Percentiles rank a stretch among this genome's conserved stretches.
These are phyloP conservation scores for Oncorhynchus tshawytscha DNA, from an alignment of 2,113 vertebrate species.

Conservation along the genomic window DNA sequence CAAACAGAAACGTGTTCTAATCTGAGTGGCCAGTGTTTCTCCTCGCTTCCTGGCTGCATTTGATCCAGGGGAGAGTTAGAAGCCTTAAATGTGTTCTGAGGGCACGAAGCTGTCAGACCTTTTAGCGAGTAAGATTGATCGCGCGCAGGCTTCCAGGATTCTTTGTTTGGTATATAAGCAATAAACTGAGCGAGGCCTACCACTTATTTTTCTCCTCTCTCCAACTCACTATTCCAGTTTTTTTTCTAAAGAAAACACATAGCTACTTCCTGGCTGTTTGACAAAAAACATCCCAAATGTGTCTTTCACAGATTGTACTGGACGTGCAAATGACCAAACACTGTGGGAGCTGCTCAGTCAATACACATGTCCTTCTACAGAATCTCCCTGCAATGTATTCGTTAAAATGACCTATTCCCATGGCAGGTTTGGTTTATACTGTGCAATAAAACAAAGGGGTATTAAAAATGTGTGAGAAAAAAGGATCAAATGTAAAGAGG, in stretches of 20 bases:
- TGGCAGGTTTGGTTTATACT: conserved; percentile 20
- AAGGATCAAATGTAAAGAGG: neutral
- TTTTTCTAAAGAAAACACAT: conserved; percentile 48
- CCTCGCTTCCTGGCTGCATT: conserved; percentile 90
- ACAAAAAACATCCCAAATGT: conserved; percentile 47
- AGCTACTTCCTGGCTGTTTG: conserved; percentile 15
- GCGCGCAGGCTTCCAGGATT: conserved; percentile 88
- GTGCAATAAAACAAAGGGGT: conserved; percentile 28
- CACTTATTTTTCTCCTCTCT: conserved; percentile 69
- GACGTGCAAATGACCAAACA: conserved; percentile 43
- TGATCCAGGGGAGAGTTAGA: conserved; percentile 92
- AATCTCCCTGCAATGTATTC: conserved; percentile 47
- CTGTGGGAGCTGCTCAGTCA: conserved; percentile 38
- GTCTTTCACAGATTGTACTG: conserved; percentile 52
- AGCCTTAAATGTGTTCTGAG: conserved; percentile 99
- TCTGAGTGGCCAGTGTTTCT: conserved; percentile 80
- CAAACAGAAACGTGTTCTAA: conserved; percentile 62
- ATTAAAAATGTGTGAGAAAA: conserved; percentile 18
- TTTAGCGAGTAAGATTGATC: conserved; percentile 99
- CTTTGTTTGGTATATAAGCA: conserved; percentile 99
- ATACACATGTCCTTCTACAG: conserved; percentile 44
- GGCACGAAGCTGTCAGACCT: conserved; percentile 98
- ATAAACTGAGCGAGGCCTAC: conserved; percentile 80
- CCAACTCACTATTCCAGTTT: conserved; percentile 38
- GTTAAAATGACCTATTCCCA: conserved; percentile 42